A percentile compares a stretch with the other conserved stretches of the same genome.
Evolutionary conservation across 1,140 invertebrate species (phyloP).

Genomic region (Zaprionus ornatus): DNA sequence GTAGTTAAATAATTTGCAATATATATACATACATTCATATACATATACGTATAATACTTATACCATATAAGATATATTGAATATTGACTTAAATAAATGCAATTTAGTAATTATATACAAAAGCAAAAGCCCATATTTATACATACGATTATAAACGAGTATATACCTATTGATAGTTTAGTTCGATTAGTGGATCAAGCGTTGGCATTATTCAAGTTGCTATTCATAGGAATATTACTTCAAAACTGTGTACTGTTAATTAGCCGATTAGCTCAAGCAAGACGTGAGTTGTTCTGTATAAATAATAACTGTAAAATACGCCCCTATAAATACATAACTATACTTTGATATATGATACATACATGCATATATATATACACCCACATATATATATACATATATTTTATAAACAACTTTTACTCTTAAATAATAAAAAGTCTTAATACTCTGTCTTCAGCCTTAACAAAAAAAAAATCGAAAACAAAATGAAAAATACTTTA

Average conservation of each 20-base stretch:
- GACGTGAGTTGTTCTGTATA: constrained; percentile 55
- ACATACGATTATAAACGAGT: constrained; percentile 32
- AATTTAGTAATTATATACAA: constrained; percentile 73
- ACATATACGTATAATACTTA: constrained; percentile 18
- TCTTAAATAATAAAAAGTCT: constrained; percentile 72
- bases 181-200: constrained; percentile 72
- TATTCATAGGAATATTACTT: constrained; percentile 37
- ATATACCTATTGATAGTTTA: constrained; percentile 54
- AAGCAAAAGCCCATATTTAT: constrained; percentile 38
- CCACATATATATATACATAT: constrained; percentile 46
- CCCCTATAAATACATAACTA: constrained; percentile 64
- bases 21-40: constrained; percentile 34
- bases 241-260: constrained; percentile 45
- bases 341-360: constrained; percentile 76
- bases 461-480: constrained; percentile 47
- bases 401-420: constrained; percentile 82
- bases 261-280: constrained; percentile 61
- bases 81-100: constrained; percentile 71
- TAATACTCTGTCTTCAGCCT: constrained; percentile 82
- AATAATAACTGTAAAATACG: constrained; percentile 67
- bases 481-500: constrained; percentile 13
- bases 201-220: constrained; percentile 75
- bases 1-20: constrained; percentile 59
- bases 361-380: constrained; percentile 53
- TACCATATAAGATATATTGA: constrained; percentile 35